Evolutionary conservation across 2,888 invertebrate genomes (phyloP).

Genomic region (Eupithecia tripunctaria): DNA sequence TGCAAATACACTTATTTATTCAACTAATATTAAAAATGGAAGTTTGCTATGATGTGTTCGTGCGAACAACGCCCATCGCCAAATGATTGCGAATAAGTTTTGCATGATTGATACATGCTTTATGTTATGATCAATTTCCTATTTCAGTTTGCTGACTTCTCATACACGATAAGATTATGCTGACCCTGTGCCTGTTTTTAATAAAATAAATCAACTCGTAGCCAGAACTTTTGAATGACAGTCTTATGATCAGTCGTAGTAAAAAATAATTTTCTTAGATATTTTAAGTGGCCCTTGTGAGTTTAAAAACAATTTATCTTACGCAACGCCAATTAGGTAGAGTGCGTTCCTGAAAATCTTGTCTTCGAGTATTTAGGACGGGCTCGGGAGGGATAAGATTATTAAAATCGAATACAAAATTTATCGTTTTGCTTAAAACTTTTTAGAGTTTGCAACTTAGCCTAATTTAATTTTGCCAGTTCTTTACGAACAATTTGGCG

Average conservation of each 20-base stretch:
- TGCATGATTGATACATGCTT: neutral
- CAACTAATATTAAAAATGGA: neutral
- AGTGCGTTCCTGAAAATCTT: constrained; percentile 41
- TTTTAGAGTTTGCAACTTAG: constrained; percentile 32
- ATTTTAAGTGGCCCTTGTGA: neutral
- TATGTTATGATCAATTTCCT: neutral
- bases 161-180: neutral
- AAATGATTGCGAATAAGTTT: neutral
- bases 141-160: neutral
- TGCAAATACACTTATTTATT: neutral
- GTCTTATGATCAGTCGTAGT: neutral
- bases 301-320: constrained; percentile 48
- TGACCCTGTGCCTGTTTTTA: neutral
- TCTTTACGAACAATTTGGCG: neutral
- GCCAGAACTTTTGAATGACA: neutral
- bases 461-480: constrained; percentile 31
- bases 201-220: neutral
- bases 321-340: constrained; percentile 47
- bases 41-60: neutral
- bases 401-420: constrained; percentile 44
- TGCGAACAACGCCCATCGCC: neutral
- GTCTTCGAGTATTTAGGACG: constrained; percentile 34
- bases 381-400: constrained; percentile 41
- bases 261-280: neutral
- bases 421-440: constrained; percentile 42